Evolutionary conservation across 2,113 vertebrate species (phyloP).

Genomic region (Oryzias woworae): DNA sequence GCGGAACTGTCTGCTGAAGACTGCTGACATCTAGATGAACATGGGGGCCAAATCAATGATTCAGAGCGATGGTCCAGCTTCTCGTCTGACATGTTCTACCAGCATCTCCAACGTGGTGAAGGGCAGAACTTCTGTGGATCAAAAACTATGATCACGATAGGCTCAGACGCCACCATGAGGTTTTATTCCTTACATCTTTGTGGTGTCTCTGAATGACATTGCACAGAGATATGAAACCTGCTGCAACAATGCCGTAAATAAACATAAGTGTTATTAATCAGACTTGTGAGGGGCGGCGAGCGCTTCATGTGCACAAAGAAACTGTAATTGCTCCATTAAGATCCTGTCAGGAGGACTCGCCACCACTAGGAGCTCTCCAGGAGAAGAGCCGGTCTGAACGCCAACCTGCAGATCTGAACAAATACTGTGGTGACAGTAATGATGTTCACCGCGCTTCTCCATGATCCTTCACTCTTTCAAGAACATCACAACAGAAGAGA

Average conservation of each 20-base stretch:
- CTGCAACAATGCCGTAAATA: slow-evolving; percentile 30
- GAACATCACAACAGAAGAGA: too few species aligned
- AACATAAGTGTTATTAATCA: slow-evolving; percentile 44
- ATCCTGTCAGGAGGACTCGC: slow-evolving; percentile 28
- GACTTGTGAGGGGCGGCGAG: slow-evolving; percentile 19
- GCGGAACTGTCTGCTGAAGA: too few species aligned
- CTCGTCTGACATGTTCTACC: too few species aligned
- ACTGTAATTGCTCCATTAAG: slow-evolving; percentile 56
- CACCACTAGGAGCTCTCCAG: slow-evolving; percentile 14
- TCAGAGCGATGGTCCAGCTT: too few species aligned
- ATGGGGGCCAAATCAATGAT: too few species aligned
- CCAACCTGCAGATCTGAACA: too few species aligned
- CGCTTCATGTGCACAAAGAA: slow-evolving; percentile 38
- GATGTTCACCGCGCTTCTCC: too few species aligned
- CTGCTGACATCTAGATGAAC: too few species aligned
- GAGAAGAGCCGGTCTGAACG: not conserved
- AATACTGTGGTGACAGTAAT: too few species aligned
- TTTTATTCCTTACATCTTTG: not conserved
- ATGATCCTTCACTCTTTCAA: too few species aligned
- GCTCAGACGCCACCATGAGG: slow-evolving; percentile 9
- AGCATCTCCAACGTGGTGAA: slow-evolving; percentile 2
- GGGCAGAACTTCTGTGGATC: slow-evolving; percentile 15
- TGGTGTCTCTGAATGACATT: not conserved
- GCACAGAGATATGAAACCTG: slow-evolving; percentile 24
- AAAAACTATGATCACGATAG: slow-evolving; percentile 21